Evolutionary conservation across 2,113 vertebrate species (phyloP).

Genomic region (Hepsetus odoe): DNA sequence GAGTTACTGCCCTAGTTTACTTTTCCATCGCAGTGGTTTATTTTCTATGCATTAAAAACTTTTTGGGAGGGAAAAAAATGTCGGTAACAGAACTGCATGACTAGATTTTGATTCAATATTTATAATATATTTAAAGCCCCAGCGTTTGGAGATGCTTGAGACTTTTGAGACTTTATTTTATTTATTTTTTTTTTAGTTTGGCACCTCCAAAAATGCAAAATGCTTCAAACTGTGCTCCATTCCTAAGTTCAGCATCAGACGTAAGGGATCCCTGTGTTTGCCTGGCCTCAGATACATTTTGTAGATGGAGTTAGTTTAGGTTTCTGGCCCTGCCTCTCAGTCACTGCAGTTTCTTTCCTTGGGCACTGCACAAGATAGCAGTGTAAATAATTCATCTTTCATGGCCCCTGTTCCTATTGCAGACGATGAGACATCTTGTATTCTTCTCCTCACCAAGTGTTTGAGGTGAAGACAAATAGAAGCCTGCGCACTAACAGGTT

Average conservation of each 20-base stretch:
- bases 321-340: constrained; percentile 34
- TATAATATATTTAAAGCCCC: constrained; percentile 20
- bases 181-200: not conserved
- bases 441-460: constrained; percentile 45
- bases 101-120: constrained; percentile 44
- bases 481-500: constrained; percentile 28
- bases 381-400: constrained; percentile 60
- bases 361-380: constrained; percentile 42
- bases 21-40: not conserved
- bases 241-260: constrained; percentile 13
- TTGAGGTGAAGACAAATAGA: constrained; percentile 53
- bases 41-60: not conserved
- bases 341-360: constrained; percentile 38
- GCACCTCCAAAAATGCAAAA: constrained; percentile 6
- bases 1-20: not conserved
- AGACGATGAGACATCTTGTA: constrained; percentile 43
- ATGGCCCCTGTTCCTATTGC: constrained; percentile 50
- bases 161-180: no score
- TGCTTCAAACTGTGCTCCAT: constrained; percentile 9
- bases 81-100: not conserved
- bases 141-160: not conserved
- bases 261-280: constrained; percentile 9
- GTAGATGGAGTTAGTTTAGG: constrained; percentile 38
- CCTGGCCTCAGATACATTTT: not conserved
- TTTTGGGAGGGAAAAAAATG: not conserved